Evolutionary conservation across 2,113 vertebrate genomes (phyloP), one percentile per base, ranked within the genome.

Genomic region (Corynorhinus townsendii): DNA sequence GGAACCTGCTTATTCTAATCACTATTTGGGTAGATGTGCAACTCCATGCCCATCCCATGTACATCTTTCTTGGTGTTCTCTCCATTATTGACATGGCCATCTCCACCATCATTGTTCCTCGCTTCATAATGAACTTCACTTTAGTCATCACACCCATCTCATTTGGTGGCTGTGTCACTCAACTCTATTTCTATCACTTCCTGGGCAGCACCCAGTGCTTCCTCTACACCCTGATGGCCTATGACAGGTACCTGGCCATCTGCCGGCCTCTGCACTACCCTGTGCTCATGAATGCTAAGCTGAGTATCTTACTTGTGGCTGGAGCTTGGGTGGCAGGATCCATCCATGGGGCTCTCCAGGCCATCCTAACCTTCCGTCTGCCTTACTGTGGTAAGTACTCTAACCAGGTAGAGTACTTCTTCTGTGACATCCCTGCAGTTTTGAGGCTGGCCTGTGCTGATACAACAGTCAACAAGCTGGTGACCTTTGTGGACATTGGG

Each of bases 161-260:
- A 0, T 97, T 98, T 35, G 85, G 30, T 0, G 96, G 97, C 20
- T 99, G 98, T 86, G 95, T 98, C 2, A 3, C 95, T 1, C 98
- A 99, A 52, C 98, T 99, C 49, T 98, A 97, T 28, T 98, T 98
- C 94, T 98, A 97, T 30, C 95, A 95, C 1, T 96, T 96, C 0
- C 49, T 98, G 0, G 91, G 80, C 4, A 96, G 98, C 17, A 98
- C 97, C 0, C 97, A 97, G n/a, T 97, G 98, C 3, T 98, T 96
- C 77, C 97, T 99, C 62, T 97, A 98, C 26, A 98, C 98, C 0
- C 71, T 98, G 47, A 99, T 98, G 98, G 98, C 98, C 24, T 98
- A 98, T 0, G 98, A 99, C 66, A 95, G 98, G 33, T 98, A 98
- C 69, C 59, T 98, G 87, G 98, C 98, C 45, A 98, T 98, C 52